A percentile compares a stretch with the other conserved stretches of the same genome.
Evolutionary conservation across 2,797 vertebrate species (phyloP).

Genomic region (Gadopsis marmoratus): DNA sequence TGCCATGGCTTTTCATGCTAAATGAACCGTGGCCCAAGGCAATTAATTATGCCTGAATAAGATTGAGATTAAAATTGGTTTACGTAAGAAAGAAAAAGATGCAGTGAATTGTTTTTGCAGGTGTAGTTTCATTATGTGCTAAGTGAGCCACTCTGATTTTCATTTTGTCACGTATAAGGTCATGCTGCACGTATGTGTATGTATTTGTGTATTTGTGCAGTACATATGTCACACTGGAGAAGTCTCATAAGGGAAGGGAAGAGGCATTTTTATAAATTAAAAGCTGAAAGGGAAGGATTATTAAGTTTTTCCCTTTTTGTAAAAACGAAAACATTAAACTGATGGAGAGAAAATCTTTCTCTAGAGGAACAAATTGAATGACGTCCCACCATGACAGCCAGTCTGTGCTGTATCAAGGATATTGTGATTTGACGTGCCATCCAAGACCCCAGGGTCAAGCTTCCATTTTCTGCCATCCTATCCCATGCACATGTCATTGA

Average conservation of each 20-base stretch:
- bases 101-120: constrained; percentile 41
- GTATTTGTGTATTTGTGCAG: not conserved
- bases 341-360: constrained; percentile 22
- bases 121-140: constrained; percentile 54
- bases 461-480: constrained; percentile 40
- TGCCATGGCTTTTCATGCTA: constrained; percentile 15
- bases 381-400: constrained; percentile 33
- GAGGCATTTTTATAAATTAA: not conserved
- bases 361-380: constrained; percentile 26
- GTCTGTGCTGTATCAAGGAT: constrained; percentile 36
- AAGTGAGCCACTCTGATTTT: constrained; percentile 26
- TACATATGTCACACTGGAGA: not conserved
- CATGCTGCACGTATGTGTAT: not conserved
- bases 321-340: no score
- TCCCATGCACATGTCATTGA: constrained; percentile 35
- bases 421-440: constrained; percentile 50
- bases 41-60: constrained; percentile 71
- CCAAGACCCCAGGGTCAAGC: constrained; percentile 41
- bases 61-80: constrained; percentile 63
- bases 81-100: constrained; percentile 54
- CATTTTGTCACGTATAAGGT: not conserved
- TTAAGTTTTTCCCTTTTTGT: not conserved
- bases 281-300: not conserved
- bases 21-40: constrained; percentile 40
- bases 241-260: not conserved